Evolutionary conservation across 2,888 invertebrate species (phyloP).

Genomic region (Eulithis testata): DNA sequence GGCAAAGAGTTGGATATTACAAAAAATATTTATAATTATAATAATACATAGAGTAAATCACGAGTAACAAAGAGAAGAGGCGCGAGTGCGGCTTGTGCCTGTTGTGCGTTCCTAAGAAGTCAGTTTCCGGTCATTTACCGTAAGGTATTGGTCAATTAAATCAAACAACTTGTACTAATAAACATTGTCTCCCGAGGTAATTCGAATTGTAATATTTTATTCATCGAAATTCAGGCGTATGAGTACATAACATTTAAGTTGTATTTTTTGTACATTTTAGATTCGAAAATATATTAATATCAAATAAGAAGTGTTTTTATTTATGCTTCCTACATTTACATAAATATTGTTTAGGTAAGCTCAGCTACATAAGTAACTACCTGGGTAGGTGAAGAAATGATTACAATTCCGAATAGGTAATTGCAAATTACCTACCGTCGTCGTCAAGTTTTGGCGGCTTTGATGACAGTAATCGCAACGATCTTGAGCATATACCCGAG

Average conservation of each 20-base stretch:
- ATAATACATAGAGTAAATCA: conserved; percentile 50
- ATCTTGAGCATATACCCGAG: no score
- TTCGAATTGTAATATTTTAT: conserved; percentile 69
- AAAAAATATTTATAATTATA: conserved; percentile 46
- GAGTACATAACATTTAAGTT: conserved; percentile 88
- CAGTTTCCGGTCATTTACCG: conserved; percentile 68
- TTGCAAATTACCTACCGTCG: no score
- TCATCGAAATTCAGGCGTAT: conserved; percentile 77
- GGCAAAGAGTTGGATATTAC: conserved; percentile 59
- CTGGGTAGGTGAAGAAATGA: no score
- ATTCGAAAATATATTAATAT: conserved; percentile 89
- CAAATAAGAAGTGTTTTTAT: conserved; percentile 72
- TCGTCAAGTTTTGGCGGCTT: no score
- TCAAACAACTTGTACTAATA: conserved; percentile 62
- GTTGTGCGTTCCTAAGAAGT: conserved; percentile 76
- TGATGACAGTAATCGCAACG: no score
- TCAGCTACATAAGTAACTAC: no score
- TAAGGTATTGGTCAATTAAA: conserved; percentile 78
- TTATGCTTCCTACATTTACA: conserved; percentile 1
- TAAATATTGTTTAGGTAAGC: no score
- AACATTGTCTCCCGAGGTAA: conserved; percentile 62
- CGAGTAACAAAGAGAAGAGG: conserved; percentile 51
- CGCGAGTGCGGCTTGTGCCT: conserved; percentile 62
- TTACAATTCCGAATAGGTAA: no score
- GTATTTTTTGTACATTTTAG: conserved; percentile 91